These are phyloP conservation scores for Sander lucioperca DNA, from an alignment of 2,113 vertebrate species.

Conservation along the genomic window DNA sequence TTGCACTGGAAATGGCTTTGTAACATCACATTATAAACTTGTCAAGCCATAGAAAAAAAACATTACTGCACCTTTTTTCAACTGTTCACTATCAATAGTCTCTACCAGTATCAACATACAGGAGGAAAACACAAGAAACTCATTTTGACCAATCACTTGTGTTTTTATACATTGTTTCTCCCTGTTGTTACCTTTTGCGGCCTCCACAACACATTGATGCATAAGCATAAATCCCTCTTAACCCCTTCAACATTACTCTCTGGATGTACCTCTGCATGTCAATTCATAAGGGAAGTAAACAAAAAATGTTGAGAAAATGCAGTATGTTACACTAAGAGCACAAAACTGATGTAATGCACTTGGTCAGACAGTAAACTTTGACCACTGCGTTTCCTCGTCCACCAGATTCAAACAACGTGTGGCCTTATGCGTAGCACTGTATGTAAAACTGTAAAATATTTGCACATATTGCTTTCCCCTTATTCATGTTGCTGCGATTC, in stretches of 20 bases:
- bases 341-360: constrained; percentile 1
- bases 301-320: neutral
- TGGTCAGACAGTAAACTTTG: constrained; percentile 12
- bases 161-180: neutral
- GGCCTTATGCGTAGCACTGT: neutral
- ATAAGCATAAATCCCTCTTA: constrained; percentile 19
- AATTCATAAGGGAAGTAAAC: neutral
- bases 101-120: constrained; percentile 21
- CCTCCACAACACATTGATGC: neutral
- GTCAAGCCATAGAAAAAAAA: constrained; percentile 2
- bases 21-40: constrained; percentile 26
- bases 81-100: constrained; percentile 34
- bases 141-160: neutral
- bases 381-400: neutral
- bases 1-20: constrained; percentile 15
- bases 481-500: neutral
- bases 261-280: constrained; percentile 28
- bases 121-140: constrained; percentile 12
- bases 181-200: neutral
- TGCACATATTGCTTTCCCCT: neutral
- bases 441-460: neutral
- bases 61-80: neutral
- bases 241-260: constrained; percentile 14
- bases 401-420: neutral
- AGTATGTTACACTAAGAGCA: neutral